Evolutionary conservation across 2,797 vertebrate genomes (phyloP).

Genomic region (Typhlichthys subterraneus): DNA sequence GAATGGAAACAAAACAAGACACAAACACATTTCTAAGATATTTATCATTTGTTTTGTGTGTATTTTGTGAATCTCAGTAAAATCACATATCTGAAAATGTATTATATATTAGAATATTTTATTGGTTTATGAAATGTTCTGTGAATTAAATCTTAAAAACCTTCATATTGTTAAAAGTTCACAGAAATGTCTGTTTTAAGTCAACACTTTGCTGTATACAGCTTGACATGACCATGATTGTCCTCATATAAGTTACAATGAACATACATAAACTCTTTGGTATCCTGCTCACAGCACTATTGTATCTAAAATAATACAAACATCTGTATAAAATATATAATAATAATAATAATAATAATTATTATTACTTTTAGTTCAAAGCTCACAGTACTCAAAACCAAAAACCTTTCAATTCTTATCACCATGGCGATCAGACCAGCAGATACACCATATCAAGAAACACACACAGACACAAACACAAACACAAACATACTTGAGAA

Average conservation of each 20-base stretch:
- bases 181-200: slow-evolving; percentile 75
- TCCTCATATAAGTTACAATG: slow-evolving; percentile 87
- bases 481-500: slow-evolving; percentile 21
- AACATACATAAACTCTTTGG: slow-evolving; percentile 90
- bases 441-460: slow-evolving; percentile 76
- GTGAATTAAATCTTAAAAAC: slow-evolving; percentile 76
- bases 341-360: slow-evolving; percentile 59
- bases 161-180: slow-evolving; percentile 76
- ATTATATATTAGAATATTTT: slow-evolving; percentile 77
- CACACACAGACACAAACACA: slow-evolving; percentile 36
- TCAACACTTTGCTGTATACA: slow-evolving; percentile 70
- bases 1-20: slow-evolving; percentile 9
- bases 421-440: slow-evolving; percentile 85
- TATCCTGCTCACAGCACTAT: slow-evolving; percentile 76
- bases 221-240: slow-evolving; percentile 83
- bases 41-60: neutral
- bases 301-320: slow-evolving; percentile 83
- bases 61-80: slow-evolving; percentile 4
- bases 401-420: slow-evolving; percentile 51
- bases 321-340: slow-evolving; percentile 96
- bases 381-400: slow-evolving; percentile 88
- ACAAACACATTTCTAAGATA: neutral
- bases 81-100: slow-evolving; percentile 16
- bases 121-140: slow-evolving; percentile 83
- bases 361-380: slow-evolving; percentile 74